Conservation (phyloP, 2,113 vertebrate species). For the Speoplatyrhinus poulsoni region DNA sequence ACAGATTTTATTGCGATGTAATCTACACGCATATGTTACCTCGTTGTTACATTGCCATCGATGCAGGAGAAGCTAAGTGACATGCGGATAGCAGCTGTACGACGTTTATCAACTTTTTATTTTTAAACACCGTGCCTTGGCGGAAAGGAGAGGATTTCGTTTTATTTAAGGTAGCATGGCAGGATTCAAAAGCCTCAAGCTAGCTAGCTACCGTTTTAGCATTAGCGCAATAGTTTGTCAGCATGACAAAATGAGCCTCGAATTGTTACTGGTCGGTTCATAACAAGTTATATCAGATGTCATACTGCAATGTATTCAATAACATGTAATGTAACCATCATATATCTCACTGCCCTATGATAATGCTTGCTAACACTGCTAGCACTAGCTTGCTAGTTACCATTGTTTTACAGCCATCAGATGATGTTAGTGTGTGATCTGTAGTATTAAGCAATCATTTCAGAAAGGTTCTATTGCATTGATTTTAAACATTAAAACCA, state of each 20-base stretch:
- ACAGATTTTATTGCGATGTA: conserved; percentile 42
- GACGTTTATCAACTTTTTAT: conserved; percentile 74
- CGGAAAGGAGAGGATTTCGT: conserved; percentile 79
- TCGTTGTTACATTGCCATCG: conserved; percentile 8
- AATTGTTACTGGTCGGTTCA: not conserved
- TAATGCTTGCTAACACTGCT: conserved; percentile 49
- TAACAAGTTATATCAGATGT: not conserved
- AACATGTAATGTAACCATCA: not conserved
- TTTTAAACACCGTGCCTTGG: conserved; percentile 83
- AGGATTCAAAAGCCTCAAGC: conserved; percentile 61
- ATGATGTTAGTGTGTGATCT: not conserved
- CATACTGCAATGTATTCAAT: not conserved
- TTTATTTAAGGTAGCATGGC: conserved; percentile 87
- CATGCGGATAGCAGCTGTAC: conserved; percentile 51
- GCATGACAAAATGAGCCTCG: not conserved
- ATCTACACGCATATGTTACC: conserved; percentile 10
- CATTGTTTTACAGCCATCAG: conserved; percentile 1
- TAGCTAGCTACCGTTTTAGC: conserved; percentile 49
- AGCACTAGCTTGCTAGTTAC: conserved; percentile 47
- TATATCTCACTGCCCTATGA: not conserved
- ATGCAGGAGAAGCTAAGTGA: conserved; percentile 4
- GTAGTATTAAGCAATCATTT: not conserved
- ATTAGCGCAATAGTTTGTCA: conserved; percentile 50
- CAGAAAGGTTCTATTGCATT: not conserved
- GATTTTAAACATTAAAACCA: too few relatives aligned